Base-by-base conservation (phyloP, 2,113 vertebrate species). In the Hucho hucho region DNA sequence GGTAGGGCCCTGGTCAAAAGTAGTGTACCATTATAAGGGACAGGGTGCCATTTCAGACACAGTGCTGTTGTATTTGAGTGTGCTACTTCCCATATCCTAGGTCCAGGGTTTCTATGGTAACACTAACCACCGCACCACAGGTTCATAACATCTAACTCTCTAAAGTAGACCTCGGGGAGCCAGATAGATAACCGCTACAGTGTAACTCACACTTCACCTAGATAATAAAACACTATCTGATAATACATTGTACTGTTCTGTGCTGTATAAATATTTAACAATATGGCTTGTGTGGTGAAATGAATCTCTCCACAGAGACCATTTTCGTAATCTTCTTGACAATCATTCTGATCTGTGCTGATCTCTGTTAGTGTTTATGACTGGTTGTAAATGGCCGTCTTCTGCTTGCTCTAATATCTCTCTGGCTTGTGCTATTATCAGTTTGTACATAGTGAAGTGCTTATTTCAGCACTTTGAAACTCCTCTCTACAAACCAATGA, bases 121-220 rank as follows among this genome's bases (percentile, higher is more conserved):
- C 37, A 43, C 37, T 9, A 43, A 43, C 37, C 37, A 37, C 7
- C 6, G 6, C 32, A 37, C 32, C 37, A 43, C 37, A 43, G 37
- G 37, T 11, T 43, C 37, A 43, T 9, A 43, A 43, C 2, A 12
- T 43, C 9, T 11, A 43, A 43, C 37, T 2, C 37, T 9, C 37
- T 43, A 43, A 43, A 43, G 37, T 43, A 43, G 37, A 43, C 37
- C 37, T 43, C 11, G 37, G 37, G 12, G 49, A 16, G 49, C 49
- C 49, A 53, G 16, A 53, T 53, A 16, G 37, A 43, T 43, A 43
- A 12, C 16, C 4, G 16, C 65, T 58, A 70, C 1, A 20, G 53
- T 82, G 56, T 72, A 80, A 53, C 69, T 37, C 66, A 16, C 32
- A 61, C n/a, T n/a, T 16, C n/a, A 14, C 49, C 49, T 16, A 61